phyloP scores from a whole-genome alignment of 2,113 vertebrate genomes.

The Prunella himalayana region DNA sequence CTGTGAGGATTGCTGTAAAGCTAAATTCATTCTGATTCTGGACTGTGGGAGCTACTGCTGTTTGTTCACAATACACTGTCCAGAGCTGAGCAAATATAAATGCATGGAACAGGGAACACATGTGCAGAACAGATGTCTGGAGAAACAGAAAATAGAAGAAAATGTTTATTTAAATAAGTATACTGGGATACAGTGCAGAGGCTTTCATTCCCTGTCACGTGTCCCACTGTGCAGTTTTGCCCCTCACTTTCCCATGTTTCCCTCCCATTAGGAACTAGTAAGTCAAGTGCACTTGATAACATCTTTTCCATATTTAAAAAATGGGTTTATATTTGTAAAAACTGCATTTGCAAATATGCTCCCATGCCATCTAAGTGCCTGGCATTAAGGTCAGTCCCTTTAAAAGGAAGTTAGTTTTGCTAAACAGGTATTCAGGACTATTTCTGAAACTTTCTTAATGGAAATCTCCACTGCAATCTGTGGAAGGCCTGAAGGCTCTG shows the following conservation, averaged over 20 bases:
- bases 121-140: conserved; percentile 97
- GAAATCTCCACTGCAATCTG: background rate
- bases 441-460: background rate
- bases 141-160: conserved; percentile 27
- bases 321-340: background rate
- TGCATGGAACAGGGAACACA: conserved; percentile 97
- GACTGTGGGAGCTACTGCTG: conserved; percentile 82
- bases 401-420: background rate
- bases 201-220: background rate
- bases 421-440: background rate
- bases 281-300: background rate
- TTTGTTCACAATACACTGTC: conserved; percentile 99
- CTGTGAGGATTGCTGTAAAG: conserved; percentile 92
- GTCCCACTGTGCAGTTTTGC: background rate
- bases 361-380: background rate
- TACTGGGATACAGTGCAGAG: background rate
- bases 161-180: background rate
- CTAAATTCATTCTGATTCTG: conserved; percentile 95
- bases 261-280: background rate
- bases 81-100: conserved; percentile 99
- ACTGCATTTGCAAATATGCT: background rate
- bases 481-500: background rate
- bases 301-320: background rate
- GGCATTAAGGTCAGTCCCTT: background rate
- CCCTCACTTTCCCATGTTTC: background rate